Evolutionary conservation across 1,140 invertebrate genomes (phyloP), one percentile per base, ranked within the genome.

Genomic region (Agraylea sexmaculata): DNA sequence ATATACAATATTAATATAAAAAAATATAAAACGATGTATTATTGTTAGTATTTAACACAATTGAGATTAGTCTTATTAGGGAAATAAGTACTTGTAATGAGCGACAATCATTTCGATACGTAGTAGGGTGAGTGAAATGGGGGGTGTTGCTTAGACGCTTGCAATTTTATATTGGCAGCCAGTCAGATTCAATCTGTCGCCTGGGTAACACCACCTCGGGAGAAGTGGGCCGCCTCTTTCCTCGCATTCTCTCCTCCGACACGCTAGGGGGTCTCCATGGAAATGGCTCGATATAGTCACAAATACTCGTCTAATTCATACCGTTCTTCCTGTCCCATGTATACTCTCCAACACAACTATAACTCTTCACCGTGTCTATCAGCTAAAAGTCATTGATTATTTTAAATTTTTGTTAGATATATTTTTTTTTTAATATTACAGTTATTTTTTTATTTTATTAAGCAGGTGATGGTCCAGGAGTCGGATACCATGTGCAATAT

Each of bases 401-500:
- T n/a, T n/a, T n/a, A n/a, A n/a, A n/a, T n/a, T n/a, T n/a, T n/a
- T n/a, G n/a, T n/a, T n/a, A n/a, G n/a, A n/a, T n/a, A n/a, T n/a
- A n/a, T n/a, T n/a, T n/a, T n/a, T n/a, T n/a, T n/a, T n/a, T n/a
- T n/a, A n/a, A n/a, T n/a, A 31, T 7, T 31, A 31, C 13, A 23
- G n/a, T n/a, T 37, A 37, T 37, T 21, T 37, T 37, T 37, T 42
- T 37, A 18, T 25, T 34, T 8, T 34, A 28, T 18, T 8, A 15
- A 17, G 7, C 57, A 67, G 64, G 63, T 49, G 64, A 67, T 42
- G 60, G 59, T n/a, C 57, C 60, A 6, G 62, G 61, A 11, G 63
- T 66, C 48, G 65, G 65, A 51, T 78, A 78, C 54, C 75, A 78
- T 55, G 74, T 78, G 46, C 75, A 78, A 57, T 78, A 78, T 70